Percentiles rank a stretch among this genome's conserved stretches.
Conservation (phyloP, 2,113 vertebrate species). For the Strix aluco region DNA sequence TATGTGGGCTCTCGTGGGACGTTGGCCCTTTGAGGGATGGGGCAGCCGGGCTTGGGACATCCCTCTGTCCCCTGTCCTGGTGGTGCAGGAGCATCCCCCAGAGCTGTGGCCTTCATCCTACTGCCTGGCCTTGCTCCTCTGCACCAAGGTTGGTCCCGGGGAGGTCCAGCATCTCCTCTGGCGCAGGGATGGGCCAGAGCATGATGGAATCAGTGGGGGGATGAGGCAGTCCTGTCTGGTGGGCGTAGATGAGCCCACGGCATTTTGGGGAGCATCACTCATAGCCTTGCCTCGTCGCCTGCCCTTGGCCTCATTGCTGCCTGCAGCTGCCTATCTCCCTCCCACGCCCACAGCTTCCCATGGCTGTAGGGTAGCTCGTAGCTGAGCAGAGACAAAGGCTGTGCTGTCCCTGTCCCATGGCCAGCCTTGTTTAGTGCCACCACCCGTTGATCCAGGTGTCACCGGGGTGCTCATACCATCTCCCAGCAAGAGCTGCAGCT, state of each 20-base stretch:
- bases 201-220: not conserved
- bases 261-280: not conserved
- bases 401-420: not conserved
- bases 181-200: not conserved
- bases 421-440: not conserved
- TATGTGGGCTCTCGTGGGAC: accelerated
- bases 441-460: not conserved
- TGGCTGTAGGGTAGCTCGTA: not conserved
- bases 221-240: accelerated
- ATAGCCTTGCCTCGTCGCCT: accelerated
- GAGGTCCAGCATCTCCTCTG: accelerated
- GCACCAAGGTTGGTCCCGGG: not conserved
- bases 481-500: not conserved
- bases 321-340: not conserved
- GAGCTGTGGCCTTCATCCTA: not conserved
- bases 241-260: not conserved
- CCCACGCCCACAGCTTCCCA: not conserved
- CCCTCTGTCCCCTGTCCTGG: not conserved
- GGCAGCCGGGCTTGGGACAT: not conserved
- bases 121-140: not conserved
- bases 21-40: not conserved
- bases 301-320: not conserved
- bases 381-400: not conserved
- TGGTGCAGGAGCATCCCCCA: not conserved
- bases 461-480: accelerated